These are phyloP conservation scores for Chironomus striatipennis DNA, from an alignment of 1,140 invertebrate species.

Conservation along the genomic window DNA sequence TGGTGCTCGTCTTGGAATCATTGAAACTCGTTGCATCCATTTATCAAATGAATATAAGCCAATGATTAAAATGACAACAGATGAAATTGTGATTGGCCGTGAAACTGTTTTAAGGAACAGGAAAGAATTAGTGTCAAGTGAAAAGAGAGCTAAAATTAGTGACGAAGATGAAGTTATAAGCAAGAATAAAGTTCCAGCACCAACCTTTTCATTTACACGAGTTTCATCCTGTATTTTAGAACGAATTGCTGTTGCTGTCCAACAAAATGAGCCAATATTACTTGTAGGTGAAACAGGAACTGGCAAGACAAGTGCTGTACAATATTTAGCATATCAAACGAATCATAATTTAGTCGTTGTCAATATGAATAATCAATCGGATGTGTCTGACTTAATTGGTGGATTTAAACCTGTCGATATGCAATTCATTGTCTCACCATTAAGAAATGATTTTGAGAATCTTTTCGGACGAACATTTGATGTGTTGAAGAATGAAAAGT, in stretches of 20 bases:
- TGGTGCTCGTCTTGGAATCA: slow-evolving; percentile 71
- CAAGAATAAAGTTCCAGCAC: slow-evolving; percentile 31
- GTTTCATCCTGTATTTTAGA: slow-evolving; percentile 76
- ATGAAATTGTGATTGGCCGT: slow-evolving; percentile 48
- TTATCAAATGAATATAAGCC: slow-evolving; percentile 75
- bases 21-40: slow-evolving; percentile 73
- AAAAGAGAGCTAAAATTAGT: background rate
- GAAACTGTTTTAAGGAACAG: slow-evolving; percentile 39
- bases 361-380: slow-evolving; percentile 99
- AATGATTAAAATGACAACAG: slow-evolving; percentile 45
- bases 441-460: slow-evolving; percentile 73
- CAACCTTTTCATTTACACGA: slow-evolving; percentile 72
- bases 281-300: slow-evolving; percentile 97
- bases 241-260: slow-evolving; percentile 71
- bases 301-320: slow-evolving; percentile 95
- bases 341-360: slow-evolving; percentile 84
- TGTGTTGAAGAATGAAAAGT: slow-evolving; percentile 72
- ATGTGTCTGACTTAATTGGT: slow-evolving; percentile 90
- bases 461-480: slow-evolving; percentile 75
- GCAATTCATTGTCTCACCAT: slow-evolving; percentile 69
- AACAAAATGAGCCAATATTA: slow-evolving; percentile 80
- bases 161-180: background rate
- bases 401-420: slow-evolving; percentile 95
- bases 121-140: background rate
- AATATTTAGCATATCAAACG: slow-evolving; percentile 78